Percentiles rank a stretch among this genome's conserved stretches.
Evolutionary conservation across 2,888 invertebrate species (phyloP).

Genomic region (Agrochola macilenta): DNA sequence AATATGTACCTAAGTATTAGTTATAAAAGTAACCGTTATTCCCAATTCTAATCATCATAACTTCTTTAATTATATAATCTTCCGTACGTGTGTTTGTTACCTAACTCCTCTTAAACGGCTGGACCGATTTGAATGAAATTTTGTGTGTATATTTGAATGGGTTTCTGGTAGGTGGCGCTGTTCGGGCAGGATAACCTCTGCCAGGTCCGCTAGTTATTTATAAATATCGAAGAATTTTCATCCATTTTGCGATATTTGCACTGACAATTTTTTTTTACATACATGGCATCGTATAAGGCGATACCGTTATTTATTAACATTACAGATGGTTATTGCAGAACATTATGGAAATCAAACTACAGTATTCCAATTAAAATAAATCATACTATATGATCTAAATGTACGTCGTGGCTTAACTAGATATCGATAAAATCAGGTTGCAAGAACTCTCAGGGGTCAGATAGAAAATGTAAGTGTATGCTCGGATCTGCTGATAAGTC

Average conservation of each 20-base stretch:
- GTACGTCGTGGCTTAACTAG: slow-evolving; percentile 37
- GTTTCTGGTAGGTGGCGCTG: no score
- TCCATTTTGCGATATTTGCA: not conserved
- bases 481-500: slow-evolving; percentile 12
- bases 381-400: slow-evolving; percentile 35
- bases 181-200: no score
- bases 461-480: slow-evolving; percentile 38
- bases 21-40: not conserved
- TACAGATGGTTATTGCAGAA: not conserved
- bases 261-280: no score
- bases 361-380: slow-evolving; percentile 36
- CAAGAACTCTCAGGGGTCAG: slow-evolving; percentile 42
- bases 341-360: not conserved
- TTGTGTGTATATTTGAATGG: no score
- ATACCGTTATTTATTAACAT: not conserved
- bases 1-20: not conserved
- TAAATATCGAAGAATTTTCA: not conserved
- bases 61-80: no score
- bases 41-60: not conserved
- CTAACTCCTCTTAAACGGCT: no score
- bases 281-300: not conserved
- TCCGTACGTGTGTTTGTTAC: no score
- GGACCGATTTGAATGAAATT: no score
- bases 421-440: slow-evolving; percentile 44
- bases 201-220: no score